Base-by-base conservation (phyloP, 2,888 invertebrate species). In the Sinopyrophorus schimmeli region DNA sequence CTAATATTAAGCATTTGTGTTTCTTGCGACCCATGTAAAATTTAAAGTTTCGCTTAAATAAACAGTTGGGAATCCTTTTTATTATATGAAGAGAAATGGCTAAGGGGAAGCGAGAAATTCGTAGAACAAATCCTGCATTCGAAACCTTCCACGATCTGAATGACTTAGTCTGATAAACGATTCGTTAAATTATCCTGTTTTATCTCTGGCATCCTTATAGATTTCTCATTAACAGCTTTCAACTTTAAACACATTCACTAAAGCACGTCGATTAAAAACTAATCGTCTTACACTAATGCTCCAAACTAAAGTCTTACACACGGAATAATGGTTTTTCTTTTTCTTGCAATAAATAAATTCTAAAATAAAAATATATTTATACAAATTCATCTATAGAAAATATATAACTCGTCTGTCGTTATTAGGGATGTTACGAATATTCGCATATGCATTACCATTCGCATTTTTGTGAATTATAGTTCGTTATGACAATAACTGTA, bases 161-260 rank as follows among this genome's bases (percentile, higher is more conserved):
- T 10, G 28, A 27, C 26, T 20, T 39, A 17, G 39, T 11, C 39
- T 24, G 39, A 39, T 28, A 39, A 39, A 18, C 39, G 39, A 39
- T 39, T 28, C 39, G 28, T 18, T 39, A 39, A 39, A 39, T 39
- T 39, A 39, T 28, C 27, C 18, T 39, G 39, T 39, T 39, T 27
- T 16, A 39, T 27, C 39, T 17, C 18, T 12, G 15, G 7, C 39
- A 12, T 24, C 20, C 39, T 39, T 39, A 28, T 39, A 20, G 26
- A 18, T 28, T 28, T 39, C 28, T 28, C 39, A 39, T 39, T 39
- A 39, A 39, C 39, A 12, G 28, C 26, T 26, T 21, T 17, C 16
- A 34, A 35, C 35, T 11, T 11, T 16, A 16, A 24, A 24, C 34
- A 15, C 14, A 34, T 34, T 24, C 16, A 14, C 9, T 35, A 16